Conservation (phyloP, 2,888 invertebrate species). For the Synergus gifuensis region DNA sequence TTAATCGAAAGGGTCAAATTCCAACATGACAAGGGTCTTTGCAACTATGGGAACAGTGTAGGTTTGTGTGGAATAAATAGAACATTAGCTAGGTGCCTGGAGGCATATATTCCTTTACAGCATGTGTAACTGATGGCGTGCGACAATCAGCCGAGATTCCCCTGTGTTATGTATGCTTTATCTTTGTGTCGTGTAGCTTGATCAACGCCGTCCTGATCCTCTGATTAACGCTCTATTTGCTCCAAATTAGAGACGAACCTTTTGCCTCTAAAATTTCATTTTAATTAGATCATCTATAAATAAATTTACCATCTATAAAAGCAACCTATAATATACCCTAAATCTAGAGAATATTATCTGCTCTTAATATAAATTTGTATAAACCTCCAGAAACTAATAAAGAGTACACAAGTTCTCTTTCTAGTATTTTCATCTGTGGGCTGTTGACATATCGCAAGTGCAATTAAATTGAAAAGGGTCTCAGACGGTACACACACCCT, state of each 20-base stretch:
- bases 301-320: no score
- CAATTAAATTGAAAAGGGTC: no score
- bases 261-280: not conserved
- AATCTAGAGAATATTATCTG: not conserved
- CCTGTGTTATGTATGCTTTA: slow-evolving; percentile 15
- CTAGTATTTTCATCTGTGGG: no score
- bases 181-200: slow-evolving; percentile 14
- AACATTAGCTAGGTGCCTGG: slow-evolving; percentile 10
- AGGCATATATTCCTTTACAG: slow-evolving; percentile 18
- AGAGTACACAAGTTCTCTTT: not conserved
- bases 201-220: slow-evolving; percentile 20
- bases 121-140: slow-evolving; percentile 13
- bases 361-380: not conserved
- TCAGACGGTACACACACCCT: no score
- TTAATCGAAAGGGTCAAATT: slow-evolving; percentile 4
- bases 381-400: not conserved
- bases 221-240: slow-evolving; percentile 30
- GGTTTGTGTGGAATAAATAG: slow-evolving; percentile 28
- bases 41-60: slow-evolving; percentile 4
- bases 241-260: not conserved
- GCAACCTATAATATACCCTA: not conserved
- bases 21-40: not conserved
- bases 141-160: slow-evolving; percentile 15
- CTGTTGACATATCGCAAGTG: no score
- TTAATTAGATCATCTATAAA: slow-evolving; percentile 4